A percentile compares a stretch with the other conserved stretches of the same genome.
phyloP scores from a whole-genome alignment of 2,797 vertebrate genomes.

The Zalophus californianus region DNA sequence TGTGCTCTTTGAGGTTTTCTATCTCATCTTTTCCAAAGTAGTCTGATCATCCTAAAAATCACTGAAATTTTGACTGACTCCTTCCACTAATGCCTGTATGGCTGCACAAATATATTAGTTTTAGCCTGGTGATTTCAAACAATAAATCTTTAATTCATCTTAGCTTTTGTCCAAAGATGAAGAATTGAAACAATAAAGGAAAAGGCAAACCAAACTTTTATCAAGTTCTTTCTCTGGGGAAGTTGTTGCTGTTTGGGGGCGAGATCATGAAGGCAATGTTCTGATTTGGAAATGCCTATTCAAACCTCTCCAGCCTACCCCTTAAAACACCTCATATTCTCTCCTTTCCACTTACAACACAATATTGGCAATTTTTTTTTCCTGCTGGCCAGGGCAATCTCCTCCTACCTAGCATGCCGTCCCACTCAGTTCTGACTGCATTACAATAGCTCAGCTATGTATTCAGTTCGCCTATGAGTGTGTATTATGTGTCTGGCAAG shows the following conservation, averaged over 20 bases:
- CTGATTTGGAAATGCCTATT: not conserved
- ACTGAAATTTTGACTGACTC: not conserved
- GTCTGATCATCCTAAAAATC: not conserved
- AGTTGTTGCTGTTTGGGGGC: not conserved
- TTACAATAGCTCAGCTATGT: not conserved
- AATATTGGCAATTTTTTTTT: not conserved
- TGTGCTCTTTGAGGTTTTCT: not conserved
- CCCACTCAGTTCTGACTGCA: not conserved
- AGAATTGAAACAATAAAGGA: not conserved
- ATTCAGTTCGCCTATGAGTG: not conserved
- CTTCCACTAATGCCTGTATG: not conserved
- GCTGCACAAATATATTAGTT: not conserved
- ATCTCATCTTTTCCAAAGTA: not conserved
- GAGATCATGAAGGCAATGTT: not conserved
- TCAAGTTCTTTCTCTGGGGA: not conserved
- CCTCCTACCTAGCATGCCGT: not conserved
- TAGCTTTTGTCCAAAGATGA: slow-evolving; percentile 2
- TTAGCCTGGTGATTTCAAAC: not conserved
- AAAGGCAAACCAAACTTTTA: not conserved
- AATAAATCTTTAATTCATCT: not conserved
- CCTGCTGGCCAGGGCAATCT: not conserved
- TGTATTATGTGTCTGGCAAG: not conserved
- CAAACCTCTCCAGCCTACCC: rapidly evolving
- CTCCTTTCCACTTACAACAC: not conserved
- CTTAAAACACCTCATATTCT: not conserved